Base-by-base conservation (phyloP, 2,888 invertebrate genomes). In the Troglohyphantes excavatus region DNA sequence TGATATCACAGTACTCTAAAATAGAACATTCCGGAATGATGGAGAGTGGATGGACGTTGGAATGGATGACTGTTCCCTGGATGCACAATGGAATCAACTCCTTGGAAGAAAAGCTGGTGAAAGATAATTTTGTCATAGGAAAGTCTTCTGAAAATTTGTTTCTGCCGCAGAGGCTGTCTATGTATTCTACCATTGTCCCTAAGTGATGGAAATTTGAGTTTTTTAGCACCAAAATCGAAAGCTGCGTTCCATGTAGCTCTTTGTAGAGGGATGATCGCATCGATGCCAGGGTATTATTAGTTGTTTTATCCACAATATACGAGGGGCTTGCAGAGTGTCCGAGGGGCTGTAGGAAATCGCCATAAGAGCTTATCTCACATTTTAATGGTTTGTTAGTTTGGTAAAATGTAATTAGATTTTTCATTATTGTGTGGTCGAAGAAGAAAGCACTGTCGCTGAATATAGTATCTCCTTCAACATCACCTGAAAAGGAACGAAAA, bases 361-460 rank as follows among this genome's bases (percentile, higher is more conserved):
- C 94, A 92, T 94, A 94, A 11, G 93, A 94, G 92, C 94, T 94
- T 75, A 94, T 93, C 92, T 94, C 94, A 92, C 93, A 93, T 9
- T 91, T 91, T 13, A 94, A 84, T 5, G 93, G 93, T 7, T 92
- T 92, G 78, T 93, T 91, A 2, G 70, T 72, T 9, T 26, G 72
- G 83, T 93, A 93, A 90, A 93, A 93, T 2, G 92, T 81, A 2
- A 93, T 86, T 33, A 94, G 92, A 82, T 92, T 92, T 21, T 92
- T 91, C 29, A 93, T 92, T 11, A 94, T 92, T 46, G 92, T 92
- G 79, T 92, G 92, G 79, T 93, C 93, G 92, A 94, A 94, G 92
- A 93, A 94, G 91, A 94, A 94, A 9, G 93, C 92, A 91, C 94
- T 94, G 92, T 94, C 94, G 11, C 94, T 94, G 92, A 94, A 94